phyloP scores from a whole-genome alignment of 2,113 vertebrate species.

The Oophaga pumilio region DNA sequence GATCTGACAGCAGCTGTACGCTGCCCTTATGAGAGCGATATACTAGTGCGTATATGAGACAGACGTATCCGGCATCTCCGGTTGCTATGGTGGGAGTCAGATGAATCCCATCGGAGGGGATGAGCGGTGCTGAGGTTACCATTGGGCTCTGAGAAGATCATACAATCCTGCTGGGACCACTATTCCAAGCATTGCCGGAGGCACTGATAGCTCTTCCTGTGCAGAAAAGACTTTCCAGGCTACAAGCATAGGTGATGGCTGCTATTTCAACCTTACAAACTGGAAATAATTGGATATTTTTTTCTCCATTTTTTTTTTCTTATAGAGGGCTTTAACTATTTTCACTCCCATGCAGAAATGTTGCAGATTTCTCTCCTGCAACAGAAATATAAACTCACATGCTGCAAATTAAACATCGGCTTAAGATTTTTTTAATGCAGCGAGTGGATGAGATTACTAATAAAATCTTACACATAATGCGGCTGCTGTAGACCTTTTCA shows the following conservation, averaged over 20 bases:
- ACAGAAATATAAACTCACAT: no score
- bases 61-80: not conserved
- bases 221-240: slow-evolving; percentile 11
- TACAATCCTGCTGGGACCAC: slow-evolving; percentile 22
- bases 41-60: not conserved
- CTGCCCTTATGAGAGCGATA: not conserved
- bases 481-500: no score
- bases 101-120: slow-evolving; percentile 39
- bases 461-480: no score
- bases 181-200: slow-evolving; percentile 40
- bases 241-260: slow-evolving; percentile 20
- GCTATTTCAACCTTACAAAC: slow-evolving; percentile 29
- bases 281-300: slow-evolving; percentile 1
- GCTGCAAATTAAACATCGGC: no score
- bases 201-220: slow-evolving; percentile 1
- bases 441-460: no score
- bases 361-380: no score
- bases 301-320: not conserved
- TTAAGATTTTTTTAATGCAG: no score
- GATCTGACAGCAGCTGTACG: not conserved
- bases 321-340: not conserved
- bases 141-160: slow-evolving; percentile 11
- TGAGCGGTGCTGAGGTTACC: slow-evolving; percentile 32
- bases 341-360: not conserved
- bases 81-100: slow-evolving; percentile 56